Evolutionary conservation across 2,888 invertebrate species (phyloP).

Genomic region (Acheta domesticus): DNA sequence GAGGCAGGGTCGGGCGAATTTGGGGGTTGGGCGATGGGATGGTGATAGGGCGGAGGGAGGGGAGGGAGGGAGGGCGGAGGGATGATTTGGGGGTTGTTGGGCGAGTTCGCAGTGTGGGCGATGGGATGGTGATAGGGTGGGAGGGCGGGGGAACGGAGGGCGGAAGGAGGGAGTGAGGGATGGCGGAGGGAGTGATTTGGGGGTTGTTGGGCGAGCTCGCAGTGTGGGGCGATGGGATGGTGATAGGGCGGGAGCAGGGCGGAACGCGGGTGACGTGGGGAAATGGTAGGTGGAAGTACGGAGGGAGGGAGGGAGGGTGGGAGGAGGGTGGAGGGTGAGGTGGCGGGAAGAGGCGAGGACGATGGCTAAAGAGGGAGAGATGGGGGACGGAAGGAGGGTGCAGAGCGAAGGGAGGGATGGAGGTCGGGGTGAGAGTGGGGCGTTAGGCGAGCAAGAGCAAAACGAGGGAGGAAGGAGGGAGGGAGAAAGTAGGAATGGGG

Average conservation of each 20-base stretch:
- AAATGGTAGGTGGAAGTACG: not conserved
- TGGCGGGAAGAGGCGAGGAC: not conserved
- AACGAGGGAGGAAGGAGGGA: too few relatives aligned
- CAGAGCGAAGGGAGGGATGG: not conserved
- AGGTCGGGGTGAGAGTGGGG: too few relatives aligned
- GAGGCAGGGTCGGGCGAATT: not conserved
- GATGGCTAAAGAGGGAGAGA: not conserved
- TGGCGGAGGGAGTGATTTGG: not conserved
- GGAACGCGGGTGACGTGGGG: not conserved
- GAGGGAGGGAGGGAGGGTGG: not conserved
- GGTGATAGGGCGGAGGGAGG: rapidly evolving
- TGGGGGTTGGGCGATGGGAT: too few relatives aligned
- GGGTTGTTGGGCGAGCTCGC: not conserved
- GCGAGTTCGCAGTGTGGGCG: too few relatives aligned
- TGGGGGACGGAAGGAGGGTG: not conserved
- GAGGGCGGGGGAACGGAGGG: not conserved
- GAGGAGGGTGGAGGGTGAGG: not conserved
- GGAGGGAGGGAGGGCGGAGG: not conserved
- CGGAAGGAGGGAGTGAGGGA: not conserved
- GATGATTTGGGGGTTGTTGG: too few relatives aligned
- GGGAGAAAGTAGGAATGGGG: too few relatives aligned
- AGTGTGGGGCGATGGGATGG: not conserved
- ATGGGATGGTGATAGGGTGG: too few relatives aligned
- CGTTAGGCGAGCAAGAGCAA: too few relatives aligned
- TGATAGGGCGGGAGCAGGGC: not conserved